Base-by-base conservation (phyloP, 1,140 invertebrate genomes). In the Lepidostoma basale region DNA sequence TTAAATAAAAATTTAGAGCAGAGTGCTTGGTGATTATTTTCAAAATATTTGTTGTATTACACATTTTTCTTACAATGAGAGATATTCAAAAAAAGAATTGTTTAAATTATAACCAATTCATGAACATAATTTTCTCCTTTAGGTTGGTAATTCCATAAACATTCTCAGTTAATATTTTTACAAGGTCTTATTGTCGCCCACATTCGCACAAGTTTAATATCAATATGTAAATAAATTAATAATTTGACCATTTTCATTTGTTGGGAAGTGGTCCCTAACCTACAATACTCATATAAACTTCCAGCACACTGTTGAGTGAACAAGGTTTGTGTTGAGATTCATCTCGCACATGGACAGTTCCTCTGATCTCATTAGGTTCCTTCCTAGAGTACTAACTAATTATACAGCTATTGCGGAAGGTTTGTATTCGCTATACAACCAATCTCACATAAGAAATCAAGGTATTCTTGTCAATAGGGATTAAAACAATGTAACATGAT, bases 241-340 rank as follows among this genome's bases (percentile, higher is more conserved):
- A 60, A 72, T 56, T 59, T 60, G 62, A 62, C 62, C 70, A 65
- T 72, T 58, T 56, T 65, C 60, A 68, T 68, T 72, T 72, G 65
- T 72, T 68, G 52, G 33, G 62, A 72, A 72, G 70, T 72, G 70
- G 70, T 72, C 70, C 70, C 70, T 72, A 72, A 64, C 66, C 70
- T 72, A 72, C 65, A 62, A 47, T 52, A 72, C 62, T 72, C 70
- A 68, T 72, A 64, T 28, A 70, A 58, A 64, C 68, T 59, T 52
- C 52, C 62, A 70, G 44, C 68, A 60, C 62, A 52, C 65, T 25
- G 54, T 59, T 3, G 26, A 28, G 58, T 60, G 25, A 40, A 42
- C n/a, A 16, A 39, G 16, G 14, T 3, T 33, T 33, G 58, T 10
- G 12, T 36, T 12, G 52, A 69, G 52, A 65, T 65, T 70, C 62